Conservation (phyloP, 2,113 vertebrate species). For the Coturnix japonica region DNA sequence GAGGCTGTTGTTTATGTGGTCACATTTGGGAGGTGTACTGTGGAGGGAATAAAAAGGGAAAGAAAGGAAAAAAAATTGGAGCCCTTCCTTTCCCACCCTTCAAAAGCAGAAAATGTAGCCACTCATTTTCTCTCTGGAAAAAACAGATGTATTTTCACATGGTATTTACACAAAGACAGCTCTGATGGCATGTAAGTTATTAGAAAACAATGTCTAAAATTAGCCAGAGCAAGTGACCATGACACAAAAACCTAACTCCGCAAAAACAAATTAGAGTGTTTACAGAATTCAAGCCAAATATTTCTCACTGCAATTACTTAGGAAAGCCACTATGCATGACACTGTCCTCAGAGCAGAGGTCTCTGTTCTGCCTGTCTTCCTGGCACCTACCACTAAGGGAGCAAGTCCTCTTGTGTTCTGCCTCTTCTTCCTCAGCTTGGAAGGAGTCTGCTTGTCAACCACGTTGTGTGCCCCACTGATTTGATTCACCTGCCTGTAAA, state of each 20-base stretch:
- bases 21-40: background rate
- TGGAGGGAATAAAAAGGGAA: background rate
- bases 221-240: background rate
- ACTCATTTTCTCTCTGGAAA: background rate
- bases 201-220: background rate
- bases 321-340: background rate
- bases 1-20: background rate
- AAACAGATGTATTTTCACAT: background rate
- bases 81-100: accelerated
- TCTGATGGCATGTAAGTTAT: accelerated
- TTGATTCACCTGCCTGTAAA: slow-evolving; percentile 95
- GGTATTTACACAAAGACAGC: background rate
- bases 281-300: background rate
- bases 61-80: background rate
- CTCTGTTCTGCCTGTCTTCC: background rate
- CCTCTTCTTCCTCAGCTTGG: slow-evolving; percentile 87
- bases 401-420: slow-evolving; percentile 84
- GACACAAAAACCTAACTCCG: background rate
- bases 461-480: slow-evolving; percentile 96
- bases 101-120: background rate
- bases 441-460: slow-evolving; percentile 80
- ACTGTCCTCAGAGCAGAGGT: background rate
- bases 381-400: slow-evolving; percentile 89
- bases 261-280: background rate
- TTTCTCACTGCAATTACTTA: background rate